Percentiles rank a stretch among this genome's conserved stretches.
phyloP scores from a whole-genome alignment of 2,888 invertebrate species.

The Cheilosia scutellata region DNA sequence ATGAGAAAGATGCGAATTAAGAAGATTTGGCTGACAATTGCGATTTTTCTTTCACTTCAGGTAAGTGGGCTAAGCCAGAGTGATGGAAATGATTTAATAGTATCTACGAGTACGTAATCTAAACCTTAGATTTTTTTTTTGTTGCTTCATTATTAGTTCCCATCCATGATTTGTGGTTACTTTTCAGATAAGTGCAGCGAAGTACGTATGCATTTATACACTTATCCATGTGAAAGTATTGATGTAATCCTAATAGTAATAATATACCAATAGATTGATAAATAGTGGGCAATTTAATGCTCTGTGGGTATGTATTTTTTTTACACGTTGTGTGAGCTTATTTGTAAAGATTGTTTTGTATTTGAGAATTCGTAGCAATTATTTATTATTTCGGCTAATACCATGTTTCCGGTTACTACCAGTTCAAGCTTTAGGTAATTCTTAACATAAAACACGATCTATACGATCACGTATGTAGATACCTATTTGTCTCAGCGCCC shows the following conservation, averaged over 20 bases:
- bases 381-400: too few relatives aligned
- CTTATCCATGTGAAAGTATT: not conserved
- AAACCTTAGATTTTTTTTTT: not conserved
- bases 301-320: too few relatives aligned
- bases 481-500: too few relatives aligned
- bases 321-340: not conserved
- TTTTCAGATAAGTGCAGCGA: not conserved
- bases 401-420: too few relatives aligned
- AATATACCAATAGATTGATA: too few relatives aligned
- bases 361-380: too few relatives aligned
- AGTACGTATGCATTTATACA: not conserved
- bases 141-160: not conserved
- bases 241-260: not conserved
- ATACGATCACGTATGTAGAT: too few relatives aligned
- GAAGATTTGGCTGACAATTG: constrained; percentile 82
- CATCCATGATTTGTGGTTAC: not conserved
- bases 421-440: too few relatives aligned
- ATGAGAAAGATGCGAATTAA: constrained; percentile 80
- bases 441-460: too few relatives aligned
- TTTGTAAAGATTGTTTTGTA: not conserved
- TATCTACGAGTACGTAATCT: constrained; percentile 40
- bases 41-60: constrained; percentile 83
- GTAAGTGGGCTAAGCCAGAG: constrained; percentile 78
- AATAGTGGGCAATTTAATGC: too few relatives aligned
- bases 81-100: constrained; percentile 49